These are phyloP conservation scores for Latrodectus elegans DNA, from an alignment of 2,888 invertebrate species.

Conservation along the genomic window DNA sequence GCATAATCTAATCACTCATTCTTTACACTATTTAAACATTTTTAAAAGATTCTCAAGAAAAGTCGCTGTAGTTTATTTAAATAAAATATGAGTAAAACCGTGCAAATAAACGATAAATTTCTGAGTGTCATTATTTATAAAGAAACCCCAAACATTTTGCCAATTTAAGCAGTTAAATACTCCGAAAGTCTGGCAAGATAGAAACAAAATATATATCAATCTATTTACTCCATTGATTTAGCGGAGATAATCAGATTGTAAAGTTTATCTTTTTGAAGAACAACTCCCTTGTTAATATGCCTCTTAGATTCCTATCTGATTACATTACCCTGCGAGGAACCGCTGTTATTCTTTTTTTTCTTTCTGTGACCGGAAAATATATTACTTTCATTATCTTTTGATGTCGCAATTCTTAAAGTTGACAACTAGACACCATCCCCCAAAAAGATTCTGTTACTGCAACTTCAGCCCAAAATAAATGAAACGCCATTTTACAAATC, in stretches of 20 bases:
- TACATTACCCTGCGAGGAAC: not conserved
- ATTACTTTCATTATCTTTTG: slow-evolving; percentile 28
- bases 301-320: not conserved
- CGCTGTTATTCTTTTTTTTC: not conserved
- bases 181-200: no score
- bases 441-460: slow-evolving; percentile 1
- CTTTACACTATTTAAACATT: no score
- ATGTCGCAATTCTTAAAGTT: slow-evolving; percentile 11
- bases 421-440: slow-evolving; percentile 36
- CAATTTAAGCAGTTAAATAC: no score
- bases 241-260: not conserved
- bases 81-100: no score
- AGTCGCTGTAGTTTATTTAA: no score
- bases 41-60: no score
- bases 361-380: not conserved
- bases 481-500: slow-evolving; percentile 43
- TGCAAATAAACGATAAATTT: no score
- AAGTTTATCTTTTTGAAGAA: not conserved
- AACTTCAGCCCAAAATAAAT: slow-evolving; percentile 27
- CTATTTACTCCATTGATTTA: no score
- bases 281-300: not conserved
- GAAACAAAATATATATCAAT: no score
- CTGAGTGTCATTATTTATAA: no score
- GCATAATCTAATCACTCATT: no score
- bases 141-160: no score